Percentiles rank a stretch among this genome's conserved stretches.
phyloP scores from a whole-genome alignment of 1,140 invertebrate species.

The Pinna nobilis region DNA sequence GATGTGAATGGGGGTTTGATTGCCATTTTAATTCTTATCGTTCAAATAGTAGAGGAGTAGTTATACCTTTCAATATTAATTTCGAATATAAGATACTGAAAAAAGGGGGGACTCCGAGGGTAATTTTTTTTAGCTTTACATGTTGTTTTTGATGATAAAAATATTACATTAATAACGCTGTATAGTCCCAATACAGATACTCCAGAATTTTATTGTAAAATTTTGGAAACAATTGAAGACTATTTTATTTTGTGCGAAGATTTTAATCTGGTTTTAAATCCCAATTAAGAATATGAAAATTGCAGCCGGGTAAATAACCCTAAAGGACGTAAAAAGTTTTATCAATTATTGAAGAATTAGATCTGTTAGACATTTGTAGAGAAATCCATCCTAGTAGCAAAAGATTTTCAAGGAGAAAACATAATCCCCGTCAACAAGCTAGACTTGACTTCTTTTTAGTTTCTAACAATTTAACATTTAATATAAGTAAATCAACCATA shows the following conservation, averaged over 20 bases:
- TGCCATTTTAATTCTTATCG: too few species aligned
- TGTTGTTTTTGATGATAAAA: too few species aligned
- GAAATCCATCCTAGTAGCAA: background rate
- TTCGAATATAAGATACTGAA: too few species aligned
- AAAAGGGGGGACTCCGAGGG: too few species aligned
- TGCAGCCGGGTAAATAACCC: conserved; percentile 33
- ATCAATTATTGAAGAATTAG: conserved; percentile 4
- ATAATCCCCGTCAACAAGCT: background rate
- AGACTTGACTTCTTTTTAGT: conserved; percentile 16
- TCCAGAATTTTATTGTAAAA: too few species aligned
- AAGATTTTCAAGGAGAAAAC: conserved; percentile 24
- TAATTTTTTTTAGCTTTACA: too few species aligned
- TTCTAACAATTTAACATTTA: background rate
- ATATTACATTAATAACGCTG: too few species aligned
- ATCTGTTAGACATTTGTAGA: conserved; percentile 9
- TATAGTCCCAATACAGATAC: too few species aligned
- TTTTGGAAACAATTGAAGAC: too few species aligned
- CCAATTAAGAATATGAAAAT: conserved; percentile 5
- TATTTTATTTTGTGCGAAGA: conserved; percentile 28
- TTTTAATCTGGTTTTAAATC: conserved; percentile 32
- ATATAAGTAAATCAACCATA: background rate
- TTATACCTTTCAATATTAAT: too few species aligned
- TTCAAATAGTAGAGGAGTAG: too few species aligned
- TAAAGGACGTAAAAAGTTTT: conserved; percentile 21
- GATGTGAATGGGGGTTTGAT: too few species aligned